Conservation (phyloP, 2,797 vertebrate species). For the Myripristis murdjan region DNA sequence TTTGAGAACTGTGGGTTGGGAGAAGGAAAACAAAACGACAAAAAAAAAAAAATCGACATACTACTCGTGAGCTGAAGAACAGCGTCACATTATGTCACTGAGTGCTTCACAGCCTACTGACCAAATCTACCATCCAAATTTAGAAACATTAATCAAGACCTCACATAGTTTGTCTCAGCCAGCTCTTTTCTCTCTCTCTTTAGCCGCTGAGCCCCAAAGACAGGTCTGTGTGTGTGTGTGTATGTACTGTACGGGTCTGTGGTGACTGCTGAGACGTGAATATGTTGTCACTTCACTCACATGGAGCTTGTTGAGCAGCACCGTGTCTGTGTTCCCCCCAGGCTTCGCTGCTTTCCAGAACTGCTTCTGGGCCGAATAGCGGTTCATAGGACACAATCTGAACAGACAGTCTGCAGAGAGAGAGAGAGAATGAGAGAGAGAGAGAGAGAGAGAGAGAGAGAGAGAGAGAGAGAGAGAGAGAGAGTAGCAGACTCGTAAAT, state of each 20-base stretch:
- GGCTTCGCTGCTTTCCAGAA: constrained; percentile 99
- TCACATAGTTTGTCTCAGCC: no score
- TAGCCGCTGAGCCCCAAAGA: background rate
- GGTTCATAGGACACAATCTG: constrained; percentile 98
- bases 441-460: background rate
- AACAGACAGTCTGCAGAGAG: constrained; percentile 93
- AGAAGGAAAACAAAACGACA: no score
- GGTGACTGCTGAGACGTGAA: constrained; percentile 15
- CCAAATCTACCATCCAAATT: background rate
- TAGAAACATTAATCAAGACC: background rate
- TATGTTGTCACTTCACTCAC: constrained; percentile 83
- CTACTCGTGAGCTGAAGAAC: background rate
- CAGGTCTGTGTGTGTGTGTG: no score
- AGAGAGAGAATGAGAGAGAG: constrained; percentile 17
- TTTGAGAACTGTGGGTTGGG: constrained; percentile 7
- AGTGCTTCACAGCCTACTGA: background rate
- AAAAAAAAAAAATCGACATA: background rate
- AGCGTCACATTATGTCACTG: background rate
- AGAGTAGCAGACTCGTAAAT: no score
- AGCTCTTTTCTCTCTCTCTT: background rate
- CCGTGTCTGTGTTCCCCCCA: constrained; percentile 94
- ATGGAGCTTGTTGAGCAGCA: constrained; percentile 97
- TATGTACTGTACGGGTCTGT: background rate
- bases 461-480: background rate
- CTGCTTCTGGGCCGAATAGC: constrained; percentile 99